Percentiles rank a stretch among this genome's conserved stretches.
Evolutionary conservation across 2,888 invertebrate species (phyloP).

Genomic region (Drosophila kambysellisi): DNA sequence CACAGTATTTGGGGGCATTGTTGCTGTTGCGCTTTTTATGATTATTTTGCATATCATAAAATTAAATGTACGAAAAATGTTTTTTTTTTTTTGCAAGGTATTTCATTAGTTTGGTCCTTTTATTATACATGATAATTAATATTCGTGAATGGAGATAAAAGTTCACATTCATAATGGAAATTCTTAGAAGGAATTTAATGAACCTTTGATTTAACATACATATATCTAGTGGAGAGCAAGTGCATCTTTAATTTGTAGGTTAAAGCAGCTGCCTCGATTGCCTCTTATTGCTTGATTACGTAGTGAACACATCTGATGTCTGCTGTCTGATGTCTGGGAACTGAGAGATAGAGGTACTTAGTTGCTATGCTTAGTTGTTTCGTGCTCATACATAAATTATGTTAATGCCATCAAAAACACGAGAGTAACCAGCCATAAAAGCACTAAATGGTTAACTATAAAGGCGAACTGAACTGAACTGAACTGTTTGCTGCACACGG

Average conservation of each 20-base stretch:
- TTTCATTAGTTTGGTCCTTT: slow-evolving; percentile 20
- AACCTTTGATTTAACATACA: neutral
- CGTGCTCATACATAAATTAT: slow-evolving; percentile 80
- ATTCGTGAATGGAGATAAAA: slow-evolving; percentile 20
- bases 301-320: slow-evolving; percentile 15
- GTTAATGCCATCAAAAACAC: slow-evolving; percentile 75
- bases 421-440: slow-evolving; percentile 75
- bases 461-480: slow-evolving; percentile 46
- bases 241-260: slow-evolving; percentile 12
- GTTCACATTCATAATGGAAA: neutral
- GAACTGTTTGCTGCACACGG: slow-evolving; percentile 38
- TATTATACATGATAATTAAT: slow-evolving; percentile 26
- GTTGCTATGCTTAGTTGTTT: slow-evolving; percentile 63
- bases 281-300: slow-evolving; percentile 65
- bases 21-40: slow-evolving; percentile 64
- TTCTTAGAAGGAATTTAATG: neutral
- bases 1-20: slow-evolving; percentile 59
- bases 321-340: too few species aligned
- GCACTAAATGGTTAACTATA: slow-evolving; percentile 69
- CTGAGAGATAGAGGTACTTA: slow-evolving; percentile 38
- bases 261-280: slow-evolving; percentile 21
- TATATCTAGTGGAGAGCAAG: neutral
- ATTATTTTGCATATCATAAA: slow-evolving; percentile 73
- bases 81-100: slow-evolving; percentile 5
- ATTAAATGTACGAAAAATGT: slow-evolving; percentile 70